These are phyloP conservation scores for Tricholauxania praeusta DNA, from an alignment of 2,888 invertebrate species.

Conservation along the genomic window DNA sequence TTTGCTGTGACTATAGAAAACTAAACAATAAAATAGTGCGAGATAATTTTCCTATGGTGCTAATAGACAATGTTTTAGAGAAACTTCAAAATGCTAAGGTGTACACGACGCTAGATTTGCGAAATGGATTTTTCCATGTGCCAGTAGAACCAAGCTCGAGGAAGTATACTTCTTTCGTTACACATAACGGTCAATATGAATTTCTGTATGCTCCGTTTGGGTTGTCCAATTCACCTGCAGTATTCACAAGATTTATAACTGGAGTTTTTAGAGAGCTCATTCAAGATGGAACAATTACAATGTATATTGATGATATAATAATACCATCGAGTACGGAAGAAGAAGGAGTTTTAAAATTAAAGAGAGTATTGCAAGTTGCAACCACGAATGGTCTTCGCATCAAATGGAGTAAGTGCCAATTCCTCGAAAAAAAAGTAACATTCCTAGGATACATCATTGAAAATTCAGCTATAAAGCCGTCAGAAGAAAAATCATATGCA, in stretches of 20 bases:
- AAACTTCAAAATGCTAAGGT: conserved; percentile 43
- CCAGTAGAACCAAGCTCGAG: conserved; percentile 45
- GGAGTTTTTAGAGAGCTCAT: conserved; percentile 40
- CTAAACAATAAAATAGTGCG: conserved; percentile 46
- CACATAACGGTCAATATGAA: conserved; percentile 49
- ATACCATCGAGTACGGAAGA: conserved; percentile 38
- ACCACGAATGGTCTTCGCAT: conserved; percentile 13
- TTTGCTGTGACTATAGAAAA: conserved; percentile 12
- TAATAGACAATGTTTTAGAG: conserved; percentile 45
- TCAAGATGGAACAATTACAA: conserved; percentile 26
- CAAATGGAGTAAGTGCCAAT: conserved; percentile 44
- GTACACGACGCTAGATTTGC: conserved; percentile 48
- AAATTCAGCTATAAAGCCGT: conserved; percentile 26
- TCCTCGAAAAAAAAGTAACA: conserved; percentile 37
- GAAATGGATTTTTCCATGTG: conserved; percentile 51
- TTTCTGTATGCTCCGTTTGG: conserved; percentile 48
- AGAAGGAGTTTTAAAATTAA: conserved; percentile 36
- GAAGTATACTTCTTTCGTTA: conserved; percentile 52
- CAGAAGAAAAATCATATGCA: conserved; percentile 32
- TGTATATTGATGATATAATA: conserved; percentile 47
- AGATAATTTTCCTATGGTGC: conserved; percentile 46
- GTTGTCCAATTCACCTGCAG: conserved; percentile 45
- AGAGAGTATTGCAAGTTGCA: background rate
- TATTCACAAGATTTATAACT: conserved; percentile 42
- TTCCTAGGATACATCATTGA: conserved; percentile 45